Conservation (phyloP, 92 coral and sea anemone species). For the Pocillopora grandis region DNA sequence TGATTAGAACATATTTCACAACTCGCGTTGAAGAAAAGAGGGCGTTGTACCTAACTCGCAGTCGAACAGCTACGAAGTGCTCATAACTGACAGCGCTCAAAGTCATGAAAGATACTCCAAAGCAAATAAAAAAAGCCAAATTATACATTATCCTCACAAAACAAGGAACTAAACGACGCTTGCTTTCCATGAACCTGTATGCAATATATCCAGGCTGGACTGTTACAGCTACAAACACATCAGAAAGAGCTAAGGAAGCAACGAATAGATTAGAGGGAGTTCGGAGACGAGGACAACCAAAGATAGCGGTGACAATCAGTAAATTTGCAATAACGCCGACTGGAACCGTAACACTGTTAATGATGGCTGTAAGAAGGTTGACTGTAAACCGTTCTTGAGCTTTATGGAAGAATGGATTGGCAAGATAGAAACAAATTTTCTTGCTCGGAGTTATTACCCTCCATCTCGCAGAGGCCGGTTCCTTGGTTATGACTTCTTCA, state of each 20-base stretch:
- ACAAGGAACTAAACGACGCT: conserved; percentile 30
- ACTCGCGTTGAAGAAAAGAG: conserved; percentile 51
- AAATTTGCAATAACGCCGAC: background rate
- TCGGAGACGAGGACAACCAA: background rate
- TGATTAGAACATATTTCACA: conserved; percentile 32
- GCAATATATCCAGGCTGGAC: conserved; percentile 13
- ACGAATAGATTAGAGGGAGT: conserved; percentile 1
- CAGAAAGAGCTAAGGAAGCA: conserved; percentile 1
- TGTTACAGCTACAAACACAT: background rate
- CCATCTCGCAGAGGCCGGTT: background rate
- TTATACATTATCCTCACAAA: conserved; percentile 20
- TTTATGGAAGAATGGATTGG: background rate
- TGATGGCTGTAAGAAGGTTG: background rate
- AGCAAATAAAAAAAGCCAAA: conserved; percentile 48
- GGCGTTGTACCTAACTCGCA: conserved; percentile 56
- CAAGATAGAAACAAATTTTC: background rate
- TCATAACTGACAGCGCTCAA: conserved; percentile 80
- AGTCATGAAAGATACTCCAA: conserved; percentile 83
- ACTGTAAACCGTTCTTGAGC: background rate
- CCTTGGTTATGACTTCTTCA: too few species aligned
- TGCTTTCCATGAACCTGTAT: conserved; percentile 43
- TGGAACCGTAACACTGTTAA: background rate
- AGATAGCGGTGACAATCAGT: background rate
- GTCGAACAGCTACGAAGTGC: conserved; percentile 66
- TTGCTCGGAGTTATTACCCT: background rate